Evolutionary conservation across 2,113 vertebrate genomes (phyloP).

Genomic region (Benitochromis conjunctus): DNA sequence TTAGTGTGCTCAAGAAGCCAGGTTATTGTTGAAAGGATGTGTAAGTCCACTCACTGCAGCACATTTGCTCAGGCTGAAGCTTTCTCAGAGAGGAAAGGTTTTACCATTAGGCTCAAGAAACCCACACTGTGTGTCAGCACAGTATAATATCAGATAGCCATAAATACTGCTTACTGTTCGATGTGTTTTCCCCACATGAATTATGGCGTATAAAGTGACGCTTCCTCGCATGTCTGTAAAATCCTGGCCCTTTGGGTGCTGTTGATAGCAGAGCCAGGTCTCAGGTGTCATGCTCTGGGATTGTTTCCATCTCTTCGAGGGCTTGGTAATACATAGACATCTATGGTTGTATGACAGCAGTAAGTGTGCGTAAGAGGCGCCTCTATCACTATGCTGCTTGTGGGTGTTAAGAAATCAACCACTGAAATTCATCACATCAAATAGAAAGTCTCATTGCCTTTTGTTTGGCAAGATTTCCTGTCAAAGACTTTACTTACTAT

Average conservation of each 20-base stretch:
- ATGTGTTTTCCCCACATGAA: background rate
- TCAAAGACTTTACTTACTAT: constrained; percentile 24
- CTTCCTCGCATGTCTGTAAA: background rate
- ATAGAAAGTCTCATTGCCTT: constrained; percentile 3
- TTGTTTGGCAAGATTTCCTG: constrained; percentile 19
- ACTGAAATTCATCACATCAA: constrained; percentile 17
- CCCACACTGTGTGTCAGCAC: constrained; percentile 18
- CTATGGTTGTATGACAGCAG: background rate
- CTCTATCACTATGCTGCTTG: constrained; percentile 8
- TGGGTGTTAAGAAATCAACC: constrained; percentile 1
- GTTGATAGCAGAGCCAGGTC: constrained; percentile 1
- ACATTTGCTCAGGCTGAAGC: background rate
- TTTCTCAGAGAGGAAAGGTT: constrained; percentile 18
- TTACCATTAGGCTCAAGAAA: constrained; percentile 21
- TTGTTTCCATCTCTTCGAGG: background rate
- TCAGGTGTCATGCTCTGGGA: background rate
- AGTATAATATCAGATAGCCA: constrained; percentile 24
- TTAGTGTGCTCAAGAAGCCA: constrained; percentile 21
- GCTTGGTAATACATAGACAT: background rate
- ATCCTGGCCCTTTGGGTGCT: background rate
- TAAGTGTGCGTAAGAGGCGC: background rate
- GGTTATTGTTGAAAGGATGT: constrained; percentile 40
- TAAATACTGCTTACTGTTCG: background rate
- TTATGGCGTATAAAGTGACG: background rate
- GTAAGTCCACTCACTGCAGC: background rate